Evolutionary conservation across 2,113 vertebrate species (phyloP).

Genomic region (Lamprotornis superbus): DNA sequence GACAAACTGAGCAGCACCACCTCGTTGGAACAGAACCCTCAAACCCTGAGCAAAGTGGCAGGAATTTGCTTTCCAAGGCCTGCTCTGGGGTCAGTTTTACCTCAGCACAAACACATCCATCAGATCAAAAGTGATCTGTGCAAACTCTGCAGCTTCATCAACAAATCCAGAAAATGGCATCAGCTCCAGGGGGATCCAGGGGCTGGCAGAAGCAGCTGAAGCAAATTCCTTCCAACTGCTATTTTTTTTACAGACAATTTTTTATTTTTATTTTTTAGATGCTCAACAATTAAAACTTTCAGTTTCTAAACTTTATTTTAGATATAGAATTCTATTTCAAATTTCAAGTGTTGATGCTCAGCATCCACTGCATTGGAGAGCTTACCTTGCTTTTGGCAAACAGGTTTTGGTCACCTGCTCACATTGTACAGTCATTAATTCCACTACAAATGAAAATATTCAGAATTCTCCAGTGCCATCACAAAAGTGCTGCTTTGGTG

Average conservation of each 20-base stretch:
- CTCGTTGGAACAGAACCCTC: neutral
- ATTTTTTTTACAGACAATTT: neutral
- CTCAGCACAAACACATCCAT: neutral
- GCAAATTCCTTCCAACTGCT: neutral
- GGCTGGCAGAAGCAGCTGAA: neutral
- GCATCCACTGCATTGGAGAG: neutral
- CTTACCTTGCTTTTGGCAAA: neutral
- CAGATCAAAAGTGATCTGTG: neutral
- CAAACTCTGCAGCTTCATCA: neutral
- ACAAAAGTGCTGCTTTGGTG: neutral
- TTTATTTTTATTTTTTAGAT: neutral
- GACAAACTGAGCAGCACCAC: neutral
- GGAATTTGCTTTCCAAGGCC: neutral
- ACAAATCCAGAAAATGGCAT: neutral
- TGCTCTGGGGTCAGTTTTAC: neutral
- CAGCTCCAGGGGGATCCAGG: neutral
- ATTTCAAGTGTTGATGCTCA: neutral
- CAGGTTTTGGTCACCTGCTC: neutral
- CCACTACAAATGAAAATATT: neutral
- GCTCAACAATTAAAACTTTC: neutral
- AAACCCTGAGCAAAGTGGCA: neutral
- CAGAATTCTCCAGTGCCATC: neutral
- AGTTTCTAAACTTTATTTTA: neutral
- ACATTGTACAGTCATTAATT: neutral
- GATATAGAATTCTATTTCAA: neutral